Conservation (phyloP, 2,113 vertebrate genomes). For the Delphinapterus leucas region DNA sequence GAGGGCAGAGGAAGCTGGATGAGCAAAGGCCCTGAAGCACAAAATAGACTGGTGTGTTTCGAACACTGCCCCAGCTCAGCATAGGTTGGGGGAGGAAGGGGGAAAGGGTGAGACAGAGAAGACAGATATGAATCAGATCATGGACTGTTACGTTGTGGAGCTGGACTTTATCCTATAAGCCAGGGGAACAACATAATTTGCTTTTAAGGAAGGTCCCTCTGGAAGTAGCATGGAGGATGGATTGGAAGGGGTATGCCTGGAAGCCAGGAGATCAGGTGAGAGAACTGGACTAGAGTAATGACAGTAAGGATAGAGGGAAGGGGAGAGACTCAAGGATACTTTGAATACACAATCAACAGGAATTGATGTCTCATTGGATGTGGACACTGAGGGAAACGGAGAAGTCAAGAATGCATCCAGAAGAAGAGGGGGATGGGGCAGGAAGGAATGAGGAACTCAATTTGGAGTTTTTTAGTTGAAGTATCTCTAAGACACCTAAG, state of each 20-base stretch:
- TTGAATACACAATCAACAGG: conserved; percentile 25
- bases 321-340: not conserved
- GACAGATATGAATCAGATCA: conserved; percentile 22
- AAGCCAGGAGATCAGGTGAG: not conserved
- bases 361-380: not conserved
- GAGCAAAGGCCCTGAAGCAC: not conserved
- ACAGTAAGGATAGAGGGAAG: not conserved
- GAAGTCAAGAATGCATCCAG: not conserved
- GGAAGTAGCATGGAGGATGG: not conserved
- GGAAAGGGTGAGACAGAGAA: not conserved
- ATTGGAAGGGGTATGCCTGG: not conserved
- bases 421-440: not conserved
- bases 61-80: not conserved
- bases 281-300: not conserved
- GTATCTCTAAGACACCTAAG: not conserved
- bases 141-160: not conserved
- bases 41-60: not conserved
- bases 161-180: conserved; percentile 25
- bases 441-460: conserved; percentile 17
- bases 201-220: not conserved
- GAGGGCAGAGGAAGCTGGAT: not conserved
- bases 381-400: not conserved
- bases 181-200: not conserved
- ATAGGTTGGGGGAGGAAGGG: not conserved
- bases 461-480: not conserved